These are phyloP conservation scores for Zapornia atra DNA, from an alignment of 2,113 vertebrate genomes.

Conservation along the genomic window DNA sequence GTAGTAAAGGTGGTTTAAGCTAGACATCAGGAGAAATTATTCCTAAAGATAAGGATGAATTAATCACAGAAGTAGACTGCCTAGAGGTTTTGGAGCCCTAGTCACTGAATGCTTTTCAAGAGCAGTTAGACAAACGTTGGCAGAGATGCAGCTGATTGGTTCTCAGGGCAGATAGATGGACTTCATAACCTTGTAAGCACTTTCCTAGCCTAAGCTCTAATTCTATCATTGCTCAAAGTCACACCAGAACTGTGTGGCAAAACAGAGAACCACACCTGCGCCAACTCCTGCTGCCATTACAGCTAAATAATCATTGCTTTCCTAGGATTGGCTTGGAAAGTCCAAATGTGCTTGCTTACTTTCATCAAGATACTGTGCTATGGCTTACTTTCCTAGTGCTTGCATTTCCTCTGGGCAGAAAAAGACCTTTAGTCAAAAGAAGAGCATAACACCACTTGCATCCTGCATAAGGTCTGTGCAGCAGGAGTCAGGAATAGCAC, in stretches of 20 bases:
- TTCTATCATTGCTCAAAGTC: neutral
- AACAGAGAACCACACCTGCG: neutral
- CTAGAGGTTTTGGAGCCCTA: neutral
- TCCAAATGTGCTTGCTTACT: neutral
- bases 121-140: neutral
- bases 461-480: neutral
- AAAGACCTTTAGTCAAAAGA: neutral
- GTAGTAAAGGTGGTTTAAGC: neutral
- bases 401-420: neutral
- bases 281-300: neutral
- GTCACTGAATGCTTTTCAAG: neutral
- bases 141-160: neutral
- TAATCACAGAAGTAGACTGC: neutral
- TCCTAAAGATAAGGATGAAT: neutral
- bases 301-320: neutral
- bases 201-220: neutral
- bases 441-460: neutral
- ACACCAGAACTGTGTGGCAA: neutral
- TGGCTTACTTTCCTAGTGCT: neutral
- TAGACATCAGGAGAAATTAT: neutral
- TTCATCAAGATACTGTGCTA: neutral
- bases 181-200: neutral
- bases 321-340: neutral
- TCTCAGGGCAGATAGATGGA: neutral
- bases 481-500: neutral